These are phyloP conservation scores for Silurus glanis DNA, from an alignment of 2,113 vertebrate genomes.

Conservation along the genomic window DNA sequence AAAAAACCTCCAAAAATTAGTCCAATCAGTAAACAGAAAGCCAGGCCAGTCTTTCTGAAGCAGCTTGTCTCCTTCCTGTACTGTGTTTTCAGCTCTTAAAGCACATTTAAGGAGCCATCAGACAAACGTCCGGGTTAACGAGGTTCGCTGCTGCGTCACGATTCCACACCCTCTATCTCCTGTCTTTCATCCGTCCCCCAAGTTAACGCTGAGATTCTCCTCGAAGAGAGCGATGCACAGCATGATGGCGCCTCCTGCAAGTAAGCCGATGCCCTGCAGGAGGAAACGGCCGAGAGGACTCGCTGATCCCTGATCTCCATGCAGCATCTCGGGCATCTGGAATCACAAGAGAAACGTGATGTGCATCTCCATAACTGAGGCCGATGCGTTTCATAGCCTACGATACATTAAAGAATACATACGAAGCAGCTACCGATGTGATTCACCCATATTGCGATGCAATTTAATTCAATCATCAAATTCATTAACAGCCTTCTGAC, in stretches of 20 bases:
- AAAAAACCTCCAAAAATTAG: not conserved
- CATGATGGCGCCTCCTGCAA: conserved; percentile 76
- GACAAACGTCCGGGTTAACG: not conserved
- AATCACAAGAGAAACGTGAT: not conserved
- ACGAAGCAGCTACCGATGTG: too few species aligned
- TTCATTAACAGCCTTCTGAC: too few species aligned
- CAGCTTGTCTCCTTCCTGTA: not conserved
- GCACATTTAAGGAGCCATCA: not conserved
- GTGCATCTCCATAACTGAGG: too few species aligned
- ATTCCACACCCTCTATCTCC: not conserved
- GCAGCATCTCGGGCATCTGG: conserved; percentile 75
- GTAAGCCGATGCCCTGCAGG: conserved; percentile 73
- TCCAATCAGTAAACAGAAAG: not conserved
- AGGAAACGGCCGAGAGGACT: conserved; percentile 54
- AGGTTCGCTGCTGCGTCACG: not conserved
- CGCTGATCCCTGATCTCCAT: conserved; percentile 34
- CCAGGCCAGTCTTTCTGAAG: not conserved
- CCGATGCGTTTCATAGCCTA: too few species aligned
- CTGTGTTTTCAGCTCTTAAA: not conserved
- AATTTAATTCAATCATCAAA: too few species aligned
- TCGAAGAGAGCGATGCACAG: conserved; percentile 78
- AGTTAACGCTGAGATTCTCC: conserved; percentile 63
- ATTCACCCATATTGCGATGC: too few species aligned
- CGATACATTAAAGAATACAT: too few species aligned
- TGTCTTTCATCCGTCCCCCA: conserved; percentile 50